phyloP scores from a whole-genome alignment of 2,888 invertebrate genomes.

The Standfussiana lucernea region DNA sequence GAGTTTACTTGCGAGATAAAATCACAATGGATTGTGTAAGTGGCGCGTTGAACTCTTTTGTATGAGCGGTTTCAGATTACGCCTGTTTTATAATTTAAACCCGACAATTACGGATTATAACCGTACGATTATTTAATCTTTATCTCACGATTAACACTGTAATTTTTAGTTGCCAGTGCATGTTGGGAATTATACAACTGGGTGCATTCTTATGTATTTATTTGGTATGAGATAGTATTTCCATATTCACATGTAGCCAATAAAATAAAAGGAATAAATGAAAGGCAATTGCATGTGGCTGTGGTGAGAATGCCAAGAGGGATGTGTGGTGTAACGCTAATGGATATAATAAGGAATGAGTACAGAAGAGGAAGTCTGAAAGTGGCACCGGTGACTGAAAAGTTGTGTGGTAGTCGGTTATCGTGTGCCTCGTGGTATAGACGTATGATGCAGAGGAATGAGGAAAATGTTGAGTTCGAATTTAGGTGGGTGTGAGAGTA shows the following conservation, averaged over 20 bases:
- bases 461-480: no score
- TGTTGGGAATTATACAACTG: slow-evolving; percentile 21
- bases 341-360: no score
- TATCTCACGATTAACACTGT: slow-evolving; percentile 53
- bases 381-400: no score
- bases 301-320: no score
- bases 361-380: no score
- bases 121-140: slow-evolving; percentile 56
- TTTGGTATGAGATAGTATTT: not conserved
- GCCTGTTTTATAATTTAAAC: slow-evolving; percentile 52
- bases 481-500: not conserved
- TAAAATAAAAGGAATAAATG: no score
- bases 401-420: no score
- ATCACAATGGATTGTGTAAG: slow-evolving; percentile 56
- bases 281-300: no score
- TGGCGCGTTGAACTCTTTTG: slow-evolving; percentile 80
- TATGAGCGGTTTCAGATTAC: slow-evolving; percentile 56
- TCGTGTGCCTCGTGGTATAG: no score
- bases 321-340: no score
- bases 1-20: slow-evolving; percentile 42
- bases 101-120: slow-evolving; percentile 54
- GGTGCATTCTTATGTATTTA: not conserved
- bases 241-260: not conserved
- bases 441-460: no score
- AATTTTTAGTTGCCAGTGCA: slow-evolving; percentile 31